Base-by-base conservation (phyloP, 2,888 invertebrate species). In the Amiota communis region DNA sequence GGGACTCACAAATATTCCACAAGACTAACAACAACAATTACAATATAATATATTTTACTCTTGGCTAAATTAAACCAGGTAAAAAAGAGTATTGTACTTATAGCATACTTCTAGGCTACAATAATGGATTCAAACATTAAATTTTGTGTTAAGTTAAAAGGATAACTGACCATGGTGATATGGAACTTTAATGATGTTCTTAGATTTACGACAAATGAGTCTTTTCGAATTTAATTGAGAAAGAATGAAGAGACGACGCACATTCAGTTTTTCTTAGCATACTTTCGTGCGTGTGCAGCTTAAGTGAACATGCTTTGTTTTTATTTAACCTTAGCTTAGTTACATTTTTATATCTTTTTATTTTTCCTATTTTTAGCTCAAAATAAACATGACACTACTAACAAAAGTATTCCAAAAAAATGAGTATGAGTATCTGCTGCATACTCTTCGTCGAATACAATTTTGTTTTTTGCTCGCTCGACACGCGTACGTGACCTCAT, bases 401-500 rank as follows among this genome's bases (percentile, higher is more conserved):
- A 4, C 59, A 59, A 59, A 11, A n/a, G 2, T 8, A n/a, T 51
- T n/a, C 4, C n/a, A 51, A 51, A 17, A 59, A 17, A n/a, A n/a
- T n/a, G n/a, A n/a, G 23, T 6, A 57, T 57, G 17, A 61, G 3
- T 69, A 49, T 71, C 20, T 17, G 15, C 57, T 59, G 51, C 20
- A 20, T 59, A 15, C 51, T 72, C 51, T 72, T 48, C 13, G 36
- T 47, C 13, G 36, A 36, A 46, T 47, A 48, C 46, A 68, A 53
- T n/a, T 53, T 53, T n/a, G n/a, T 49, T 59, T 65, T 48, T 72
- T 48, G 47, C 53, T 72, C 65, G 61, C 51, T 61, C 72, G 67
- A 70, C 74, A 70, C 74, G 84, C 83, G 86, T 85, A 83, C 83
- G 83, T 83, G 83, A 83, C 86, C 86, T 81, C 83, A 82, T 83